These are phyloP conservation scores for Nowickia ferox DNA, from an alignment of 2,888 invertebrate species.

Conservation along the genomic window DNA sequence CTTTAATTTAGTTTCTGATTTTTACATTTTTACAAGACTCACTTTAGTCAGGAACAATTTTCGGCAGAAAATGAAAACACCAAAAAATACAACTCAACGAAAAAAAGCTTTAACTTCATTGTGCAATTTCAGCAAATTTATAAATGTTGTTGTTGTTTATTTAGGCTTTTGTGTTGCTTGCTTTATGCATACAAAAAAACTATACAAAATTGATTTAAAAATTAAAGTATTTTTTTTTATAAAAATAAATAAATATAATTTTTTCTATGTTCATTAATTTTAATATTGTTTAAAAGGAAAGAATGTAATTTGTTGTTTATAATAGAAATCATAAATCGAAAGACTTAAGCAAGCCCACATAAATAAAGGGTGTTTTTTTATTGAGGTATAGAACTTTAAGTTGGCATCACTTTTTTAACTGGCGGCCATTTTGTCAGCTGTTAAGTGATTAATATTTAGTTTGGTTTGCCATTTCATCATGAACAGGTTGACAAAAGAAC, in stretches of 20 bases:
- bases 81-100: slow-evolving; percentile 44
- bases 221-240: slow-evolving; percentile 24
- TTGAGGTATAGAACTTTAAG: too few species aligned
- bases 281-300: slow-evolving; percentile 34
- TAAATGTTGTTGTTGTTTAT: slow-evolving; percentile 36
- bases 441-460: too few species aligned
- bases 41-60: slow-evolving; percentile 61
- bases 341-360: slow-evolving; percentile 61
- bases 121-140: slow-evolving; percentile 49
- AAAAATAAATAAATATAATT: neutral
- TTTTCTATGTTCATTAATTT: slow-evolving; percentile 39
- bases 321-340: slow-evolving; percentile 53
- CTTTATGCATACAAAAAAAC: neutral
- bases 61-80: slow-evolving; percentile 14
- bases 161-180: slow-evolving; percentile 3
- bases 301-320: slow-evolving; percentile 12
- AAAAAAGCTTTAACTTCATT: slow-evolving; percentile 35
- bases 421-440: too few species aligned
- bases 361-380: neutral
- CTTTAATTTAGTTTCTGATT: slow-evolving; percentile 64
- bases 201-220: slow-evolving; percentile 36
- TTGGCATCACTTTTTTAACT: too few species aligned
- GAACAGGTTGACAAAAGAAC: too few species aligned
- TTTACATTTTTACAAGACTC: slow-evolving; percentile 49
- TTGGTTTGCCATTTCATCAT: too few species aligned